A percentile compares a stretch with the other conserved stretches of the same genome.
Conservation (phyloP, 2,888 invertebrate species). For the Isotomurus palustris region DNA sequence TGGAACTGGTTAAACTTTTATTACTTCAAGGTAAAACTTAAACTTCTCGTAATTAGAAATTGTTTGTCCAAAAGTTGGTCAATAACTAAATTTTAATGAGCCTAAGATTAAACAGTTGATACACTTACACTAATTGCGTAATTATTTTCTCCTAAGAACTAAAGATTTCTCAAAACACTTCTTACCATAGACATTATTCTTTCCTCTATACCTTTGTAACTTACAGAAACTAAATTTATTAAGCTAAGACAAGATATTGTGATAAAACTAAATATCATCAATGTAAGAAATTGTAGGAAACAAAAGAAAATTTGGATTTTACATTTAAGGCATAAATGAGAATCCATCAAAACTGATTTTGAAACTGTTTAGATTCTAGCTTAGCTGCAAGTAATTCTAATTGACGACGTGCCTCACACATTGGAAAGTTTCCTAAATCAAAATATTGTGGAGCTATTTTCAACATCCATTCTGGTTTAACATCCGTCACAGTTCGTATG, state of each 20-base stretch:
- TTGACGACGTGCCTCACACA: constrained; percentile 92
- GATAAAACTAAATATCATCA: not conserved
- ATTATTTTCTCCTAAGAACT: too few species aligned
- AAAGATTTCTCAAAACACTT: too few species aligned
- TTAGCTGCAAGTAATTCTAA: constrained; percentile 80
- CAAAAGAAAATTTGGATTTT: not conserved
- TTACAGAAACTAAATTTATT: not conserved
- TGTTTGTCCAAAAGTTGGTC: too few species aligned
- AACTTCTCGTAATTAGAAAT: too few species aligned
- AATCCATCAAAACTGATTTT: constrained; percentile 58
- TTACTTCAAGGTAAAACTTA: too few species aligned
- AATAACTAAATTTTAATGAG: too few species aligned
- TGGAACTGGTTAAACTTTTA: too few species aligned
- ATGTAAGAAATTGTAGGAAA: not conserved
- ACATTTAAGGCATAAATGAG: not conserved
- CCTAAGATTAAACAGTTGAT: too few species aligned
- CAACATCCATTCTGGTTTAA: constrained; percentile 94
- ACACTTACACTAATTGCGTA: too few species aligned
- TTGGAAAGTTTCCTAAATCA: constrained; percentile 95
- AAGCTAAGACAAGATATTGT: not conserved
- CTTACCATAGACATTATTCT: too few species aligned
- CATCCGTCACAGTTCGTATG: constrained; percentile 96
- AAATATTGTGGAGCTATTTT: constrained; percentile 97
- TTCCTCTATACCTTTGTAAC: too few species aligned
- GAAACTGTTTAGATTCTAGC: constrained; percentile 79